phyloP scores from a whole-genome alignment of 64 coral and sea anemone species.

The Stichodactyla helianthus region DNA sequence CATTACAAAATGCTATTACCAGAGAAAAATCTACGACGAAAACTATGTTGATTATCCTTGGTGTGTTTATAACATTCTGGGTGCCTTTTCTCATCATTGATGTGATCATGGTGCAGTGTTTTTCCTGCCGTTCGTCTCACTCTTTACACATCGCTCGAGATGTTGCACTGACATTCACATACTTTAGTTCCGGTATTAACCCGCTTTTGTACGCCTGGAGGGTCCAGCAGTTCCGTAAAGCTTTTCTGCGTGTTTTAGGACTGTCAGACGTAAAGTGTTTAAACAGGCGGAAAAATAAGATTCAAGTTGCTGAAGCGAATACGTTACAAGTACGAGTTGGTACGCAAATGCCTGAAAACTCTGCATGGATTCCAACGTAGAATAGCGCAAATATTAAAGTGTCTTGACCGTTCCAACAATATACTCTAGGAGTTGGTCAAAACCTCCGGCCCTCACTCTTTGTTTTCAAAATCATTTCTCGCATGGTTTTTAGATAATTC shows the following conservation, averaged over 20 bases:
- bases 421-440: no score
- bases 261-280: background rate
- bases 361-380: slow-evolving; percentile 12
- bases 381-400: no score
- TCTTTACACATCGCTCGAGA: slow-evolving; percentile 60
- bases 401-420: no score
- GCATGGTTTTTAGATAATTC: no score
- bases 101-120: slow-evolving; percentile 67
- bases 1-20: slow-evolving; percentile 41
- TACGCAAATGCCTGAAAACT: background rate
- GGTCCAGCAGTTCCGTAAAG: slow-evolving; percentile 69
- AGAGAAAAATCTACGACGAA: slow-evolving; percentile 73
- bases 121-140: background rate
- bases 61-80: slow-evolving; percentile 59
- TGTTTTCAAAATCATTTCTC: no score
- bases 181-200: slow-evolving; percentile 80
- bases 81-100: slow-evolving; percentile 60
- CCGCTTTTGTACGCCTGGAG: slow-evolving; percentile 74
- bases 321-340: background rate
- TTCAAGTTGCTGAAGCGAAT: background rate
- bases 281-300: background rate
- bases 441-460: no score
- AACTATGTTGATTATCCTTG: slow-evolving; percentile 71
- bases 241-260: slow-evolving; percentile 50
- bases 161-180: slow-evolving; percentile 71